Evolutionary conservation across 1,140 invertebrate genomes (phyloP), one percentile per base, ranked within the genome.

Genomic region (Rhopalosiphum maidis): DNA sequence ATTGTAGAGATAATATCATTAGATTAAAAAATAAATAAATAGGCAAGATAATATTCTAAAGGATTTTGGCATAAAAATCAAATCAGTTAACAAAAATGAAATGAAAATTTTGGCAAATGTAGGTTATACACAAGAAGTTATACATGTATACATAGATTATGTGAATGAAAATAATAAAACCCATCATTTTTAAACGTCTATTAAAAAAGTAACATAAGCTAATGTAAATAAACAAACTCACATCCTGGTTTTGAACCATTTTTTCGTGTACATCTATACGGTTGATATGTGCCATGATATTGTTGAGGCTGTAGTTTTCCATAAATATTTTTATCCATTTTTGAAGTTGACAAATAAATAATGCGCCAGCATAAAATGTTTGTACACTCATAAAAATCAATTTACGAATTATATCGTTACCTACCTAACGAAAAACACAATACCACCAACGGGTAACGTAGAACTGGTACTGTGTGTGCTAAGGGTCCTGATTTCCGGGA

Each of bases 271-370:
- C 97, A 97, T 95, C 97, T 96, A 95, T 97, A 98, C 43, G 97
- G 97, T 94, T 97, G 97, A 95, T 97, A 97, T 23, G 87, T 90
- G 46, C 89, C 93, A 54, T 93, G 91, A 93, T 93, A 93, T 94
- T 96, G 97, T 94, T 97, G 97, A 25, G 97, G 97, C 94, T 97
- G 96, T 94, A 97, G 96, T 95, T 98, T 98, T 93, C 97, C 97
- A 95, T 98, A 98, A 97, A 98, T 98, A 95, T 97, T 97, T 95
- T 97, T 96, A 96, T 98, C 97, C 97, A 98, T 93, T 55, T 93
- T 35, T 77, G 30, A 30, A 46, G 68, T 92, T 68, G 23, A 35
- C 43, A 18, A 46, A 91, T 91, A 83, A 46, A 48, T n/a, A 48
- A 92, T 4, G 23, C 68, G 3, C 68, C 35, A 48, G 37, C 48